These are phyloP conservation scores for Brachylomia viminalis DNA, from an alignment of 2,888 invertebrate genomes.

Conservation along the genomic window DNA sequence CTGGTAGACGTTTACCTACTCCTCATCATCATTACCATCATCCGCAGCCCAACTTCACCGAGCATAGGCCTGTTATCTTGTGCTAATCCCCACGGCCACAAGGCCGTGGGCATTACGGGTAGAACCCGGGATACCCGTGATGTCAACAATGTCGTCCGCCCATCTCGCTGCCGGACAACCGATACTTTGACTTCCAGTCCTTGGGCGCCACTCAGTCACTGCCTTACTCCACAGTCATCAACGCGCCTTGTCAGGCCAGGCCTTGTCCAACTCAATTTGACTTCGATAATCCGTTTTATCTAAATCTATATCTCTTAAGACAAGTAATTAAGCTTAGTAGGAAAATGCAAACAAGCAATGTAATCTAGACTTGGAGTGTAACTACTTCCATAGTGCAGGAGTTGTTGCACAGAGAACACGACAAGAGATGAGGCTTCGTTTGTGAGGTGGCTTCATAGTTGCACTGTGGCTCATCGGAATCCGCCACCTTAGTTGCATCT, in stretches of 20 bases:
- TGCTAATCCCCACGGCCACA: background rate
- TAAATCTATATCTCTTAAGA: background rate
- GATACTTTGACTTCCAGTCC: background rate
- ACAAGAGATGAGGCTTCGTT: background rate
- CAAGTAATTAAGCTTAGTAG: background rate
- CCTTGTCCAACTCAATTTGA: background rate
- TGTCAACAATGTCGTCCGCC: background rate
- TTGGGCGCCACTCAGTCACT: background rate
- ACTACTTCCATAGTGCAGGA: background rate
- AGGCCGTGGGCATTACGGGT: too few species aligned
- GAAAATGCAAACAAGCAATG: background rate
- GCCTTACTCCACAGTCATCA: background rate
- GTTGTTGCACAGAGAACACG: background rate
- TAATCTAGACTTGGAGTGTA: background rate
- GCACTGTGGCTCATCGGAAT: background rate
- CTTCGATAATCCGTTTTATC: background rate
- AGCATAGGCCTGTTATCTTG: background rate
- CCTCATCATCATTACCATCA: background rate
- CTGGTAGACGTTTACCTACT: background rate
- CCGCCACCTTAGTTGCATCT: background rate
- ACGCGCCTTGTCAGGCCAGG: background rate
- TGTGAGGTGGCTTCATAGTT: background rate
- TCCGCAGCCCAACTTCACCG: background rate
- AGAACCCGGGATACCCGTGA: too few species aligned
- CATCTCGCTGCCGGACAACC: background rate